Conservation (phyloP, 2,888 invertebrate genomes). For the Plebejus melissa region DNA sequence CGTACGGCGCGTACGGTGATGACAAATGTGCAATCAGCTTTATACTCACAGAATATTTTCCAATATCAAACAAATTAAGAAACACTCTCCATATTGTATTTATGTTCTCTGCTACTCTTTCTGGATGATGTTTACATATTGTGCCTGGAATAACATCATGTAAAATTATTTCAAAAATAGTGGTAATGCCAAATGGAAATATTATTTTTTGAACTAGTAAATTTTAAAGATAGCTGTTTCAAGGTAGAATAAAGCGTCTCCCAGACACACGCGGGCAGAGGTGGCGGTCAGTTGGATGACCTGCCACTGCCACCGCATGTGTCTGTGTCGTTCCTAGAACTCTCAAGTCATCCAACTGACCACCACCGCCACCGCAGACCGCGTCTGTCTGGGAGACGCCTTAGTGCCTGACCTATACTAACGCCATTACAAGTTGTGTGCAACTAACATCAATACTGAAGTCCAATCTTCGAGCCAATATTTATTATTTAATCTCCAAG, state of each 20-base stretch:
- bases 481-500: background rate
- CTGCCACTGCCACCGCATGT: too few species aligned
- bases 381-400: too few species aligned
- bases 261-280: too few species aligned
- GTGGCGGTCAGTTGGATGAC: too few species aligned
- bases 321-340: too few species aligned
- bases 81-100: conserved; percentile 52
- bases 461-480: background rate
- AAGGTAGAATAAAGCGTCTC: too few species aligned
- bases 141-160: conserved; percentile 46
- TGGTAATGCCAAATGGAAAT: background rate
- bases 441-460: background rate
- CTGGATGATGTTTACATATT: conserved; percentile 52
- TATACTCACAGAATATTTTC: conserved; percentile 49
- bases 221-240: too few species aligned
- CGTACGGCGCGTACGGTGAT: too few species aligned
- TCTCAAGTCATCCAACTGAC: too few species aligned
- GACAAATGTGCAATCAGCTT: too few species aligned
- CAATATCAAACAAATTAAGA: conserved; percentile 47
- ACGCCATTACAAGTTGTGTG: background rate
- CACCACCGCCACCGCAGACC: too few species aligned
- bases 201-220: too few species aligned
- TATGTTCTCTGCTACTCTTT: conserved; percentile 42
- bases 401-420: background rate
- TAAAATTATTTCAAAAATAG: background rate